Evolutionary conservation across 2,797 vertebrate species (phyloP).

Genomic region (Oreochromis mossambicus): DNA sequence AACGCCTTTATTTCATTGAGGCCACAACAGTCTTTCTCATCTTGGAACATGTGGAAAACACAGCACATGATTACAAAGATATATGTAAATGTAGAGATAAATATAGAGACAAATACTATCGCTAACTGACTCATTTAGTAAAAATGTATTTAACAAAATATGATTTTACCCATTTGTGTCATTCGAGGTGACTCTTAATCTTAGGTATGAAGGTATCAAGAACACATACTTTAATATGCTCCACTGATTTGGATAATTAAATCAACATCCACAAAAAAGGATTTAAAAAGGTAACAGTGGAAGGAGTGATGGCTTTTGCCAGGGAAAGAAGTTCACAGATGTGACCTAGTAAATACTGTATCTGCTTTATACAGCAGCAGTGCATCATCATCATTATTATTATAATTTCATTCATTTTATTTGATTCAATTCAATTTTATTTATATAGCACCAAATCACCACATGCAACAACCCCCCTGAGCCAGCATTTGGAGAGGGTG

Average conservation of each 20-base stretch:
- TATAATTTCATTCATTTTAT: background rate
- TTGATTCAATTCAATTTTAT: background rate
- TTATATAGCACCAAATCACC: background rate
- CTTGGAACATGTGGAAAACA: background rate
- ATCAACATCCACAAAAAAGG: background rate
- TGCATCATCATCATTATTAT: background rate
- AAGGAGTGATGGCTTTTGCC: background rate
- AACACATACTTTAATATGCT: background rate
- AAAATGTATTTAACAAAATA: background rate
- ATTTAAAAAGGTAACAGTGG: background rate
- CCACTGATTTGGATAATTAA: background rate
- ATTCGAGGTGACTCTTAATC: too few relatives aligned
- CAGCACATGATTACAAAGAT: too few relatives aligned
- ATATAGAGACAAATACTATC: background rate
- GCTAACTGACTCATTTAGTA: background rate
- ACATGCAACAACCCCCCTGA: background rate
- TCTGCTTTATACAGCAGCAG: background rate
- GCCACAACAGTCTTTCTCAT: constrained; percentile 4
- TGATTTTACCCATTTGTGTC: background rate
- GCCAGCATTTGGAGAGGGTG: background rate
- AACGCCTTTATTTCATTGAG: background rate
- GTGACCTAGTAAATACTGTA: background rate
- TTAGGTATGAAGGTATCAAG: background rate
- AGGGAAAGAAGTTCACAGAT: background rate
- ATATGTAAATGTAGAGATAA: background rate